These are phyloP conservation scores for Apteryx mantelli DNA, from an alignment of 2,113 vertebrate species.

Conservation along the genomic window DNA sequence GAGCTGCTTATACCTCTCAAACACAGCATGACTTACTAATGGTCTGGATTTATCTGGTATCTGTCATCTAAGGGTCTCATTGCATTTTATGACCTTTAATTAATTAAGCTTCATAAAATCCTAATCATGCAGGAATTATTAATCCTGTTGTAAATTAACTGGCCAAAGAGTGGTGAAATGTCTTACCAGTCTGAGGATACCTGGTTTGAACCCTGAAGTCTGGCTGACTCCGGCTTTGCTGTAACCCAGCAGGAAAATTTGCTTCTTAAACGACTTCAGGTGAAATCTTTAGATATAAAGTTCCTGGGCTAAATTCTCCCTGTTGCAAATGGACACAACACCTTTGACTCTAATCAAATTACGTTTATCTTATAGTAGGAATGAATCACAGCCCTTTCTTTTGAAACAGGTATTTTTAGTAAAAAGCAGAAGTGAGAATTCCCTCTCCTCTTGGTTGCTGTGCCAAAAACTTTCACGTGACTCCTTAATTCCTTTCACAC, in stretches of 20 bases:
- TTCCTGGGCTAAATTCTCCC: background rate
- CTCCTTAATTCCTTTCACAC: background rate
- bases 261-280: background rate
- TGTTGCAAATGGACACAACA: fast-evolving
- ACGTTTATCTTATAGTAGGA: fast-evolving
- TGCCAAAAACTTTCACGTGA: background rate
- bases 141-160: slow-evolving; percentile 68
- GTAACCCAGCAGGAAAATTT: background rate
- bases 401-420: background rate
- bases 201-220: slow-evolving; percentile 47
- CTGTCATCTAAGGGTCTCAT: background rate
- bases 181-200: background rate
- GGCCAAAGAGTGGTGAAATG: slow-evolving; percentile 54
- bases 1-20: background rate
- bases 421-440: background rate
- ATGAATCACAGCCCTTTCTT: background rate
- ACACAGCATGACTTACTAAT: background rate
- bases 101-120: slow-evolving; percentile 72
- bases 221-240: background rate
- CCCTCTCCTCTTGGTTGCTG: background rate
- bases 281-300: background rate
- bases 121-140: slow-evolving; percentile 65
- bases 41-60: slow-evolving; percentile 13
- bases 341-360: background rate
- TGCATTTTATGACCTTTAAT: slow-evolving; percentile 63